Conservation (phyloP, 2,888 invertebrate genomes). For the Nomada flava region DNA sequence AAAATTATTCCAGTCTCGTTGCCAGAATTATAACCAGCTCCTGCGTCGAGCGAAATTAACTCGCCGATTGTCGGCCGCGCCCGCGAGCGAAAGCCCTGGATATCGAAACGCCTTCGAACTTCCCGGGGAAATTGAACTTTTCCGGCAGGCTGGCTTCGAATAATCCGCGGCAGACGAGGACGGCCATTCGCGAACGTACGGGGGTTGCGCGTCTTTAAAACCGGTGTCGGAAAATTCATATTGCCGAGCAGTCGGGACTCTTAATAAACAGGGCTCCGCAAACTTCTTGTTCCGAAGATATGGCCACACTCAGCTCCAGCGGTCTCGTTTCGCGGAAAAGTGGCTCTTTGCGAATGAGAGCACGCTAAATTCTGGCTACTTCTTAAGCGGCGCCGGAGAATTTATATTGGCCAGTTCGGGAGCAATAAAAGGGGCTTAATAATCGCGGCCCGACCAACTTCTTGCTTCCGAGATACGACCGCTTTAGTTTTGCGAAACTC, state of each 20-base stretch:
- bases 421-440: slow-evolving; percentile 7
- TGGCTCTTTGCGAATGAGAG: slow-evolving; percentile 16
- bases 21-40: slow-evolving; percentile 44
- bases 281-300: slow-evolving; percentile 24
- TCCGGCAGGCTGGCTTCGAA: slow-evolving; percentile 17
- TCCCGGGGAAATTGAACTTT: slow-evolving; percentile 26
- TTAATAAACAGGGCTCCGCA: slow-evolving; percentile 27
- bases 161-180: background rate
- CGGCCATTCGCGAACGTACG: background rate
- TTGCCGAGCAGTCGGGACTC: background rate
- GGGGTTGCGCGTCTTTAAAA: background rate
- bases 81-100: background rate
- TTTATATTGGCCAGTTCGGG: slow-evolving; percentile 6
- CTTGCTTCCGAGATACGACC: slow-evolving; percentile 3
- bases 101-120: slow-evolving; percentile 13
- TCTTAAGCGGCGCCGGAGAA: background rate
- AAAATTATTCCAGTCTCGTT: slow-evolving; percentile 39
- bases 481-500: background rate
- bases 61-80: slow-evolving; percentile 21
- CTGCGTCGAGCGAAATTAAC: slow-evolving; percentile 34
- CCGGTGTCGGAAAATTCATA: slow-evolving; percentile 15
- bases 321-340: background rate
- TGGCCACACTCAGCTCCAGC: slow-evolving; percentile 4
- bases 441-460: background rate
- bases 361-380: background rate